Evolutionary conservation across 1,140 invertebrate species (phyloP), one percentile per base, ranked within the genome.

Genomic region (Oscheius sp.): DNA sequence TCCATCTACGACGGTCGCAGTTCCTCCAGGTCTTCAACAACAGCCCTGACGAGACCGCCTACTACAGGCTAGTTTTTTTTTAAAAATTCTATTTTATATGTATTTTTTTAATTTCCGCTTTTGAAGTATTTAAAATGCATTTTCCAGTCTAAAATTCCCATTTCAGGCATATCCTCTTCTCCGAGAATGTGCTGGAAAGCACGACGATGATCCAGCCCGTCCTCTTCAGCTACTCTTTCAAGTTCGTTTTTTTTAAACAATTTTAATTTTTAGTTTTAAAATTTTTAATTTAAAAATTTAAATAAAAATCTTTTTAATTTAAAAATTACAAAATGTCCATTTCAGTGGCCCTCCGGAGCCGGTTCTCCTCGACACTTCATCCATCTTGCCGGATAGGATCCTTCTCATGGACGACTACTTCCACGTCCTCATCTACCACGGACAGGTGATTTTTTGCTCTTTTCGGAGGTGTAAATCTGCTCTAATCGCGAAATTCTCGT

Each of bases 1-100:
- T 99, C 85, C 97, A 99, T 86, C 87, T 99, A 77, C 88, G 97
- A 73, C 89, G 97, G 75, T 99, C 96, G 46, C 96, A 98, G 86
- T 99, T 99, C 87, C 88, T 99, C 74, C 97, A 99, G 89, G 96
- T 99, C n/a, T 99, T 99, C 86, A 99, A 99, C 86, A 99, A 99
- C 88, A 97, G 94, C 62, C 97, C 97, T 0, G 97, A 99, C 87
- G 97, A 99, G 89, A 99, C 97, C 31, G 95, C 94, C 68, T 99
- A 96, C 87, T 99, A 99, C 85, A 91, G 93, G 91, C 92, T 83
- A 64, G 75, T 61, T 73, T 58, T 58, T 68, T 68, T 4, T 13
- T 66, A 26, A 66, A 68, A 1, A 18, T 52, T n/a, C n/a, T n/a
- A n/a, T n/a, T n/a, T n/a, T n/a, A n/a, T n/a, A n/a, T n/a, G n/a